A percentile compares a stretch with the other conserved stretches of the same genome.
Conservation (phyloP, 2,888 invertebrate genomes). For the Odontocerum albicorne region DNA sequence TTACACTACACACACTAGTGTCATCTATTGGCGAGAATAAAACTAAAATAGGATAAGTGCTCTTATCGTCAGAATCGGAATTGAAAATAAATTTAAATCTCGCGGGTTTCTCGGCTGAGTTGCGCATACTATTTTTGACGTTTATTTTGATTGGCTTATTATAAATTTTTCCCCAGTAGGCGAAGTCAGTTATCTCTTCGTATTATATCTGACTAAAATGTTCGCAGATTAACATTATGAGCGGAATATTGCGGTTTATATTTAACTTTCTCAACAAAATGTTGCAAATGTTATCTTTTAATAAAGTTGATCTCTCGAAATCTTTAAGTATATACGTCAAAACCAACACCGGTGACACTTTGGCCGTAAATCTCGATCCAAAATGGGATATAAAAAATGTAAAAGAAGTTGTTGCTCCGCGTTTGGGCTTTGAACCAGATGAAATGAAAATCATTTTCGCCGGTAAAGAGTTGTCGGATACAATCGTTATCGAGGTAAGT, state of each 20-base stretch:
- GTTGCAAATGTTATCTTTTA: constrained; percentile 63
- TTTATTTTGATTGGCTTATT: no score
- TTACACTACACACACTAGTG: no score
- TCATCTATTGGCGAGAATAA: no score
- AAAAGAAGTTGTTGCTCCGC: constrained; percentile 70
- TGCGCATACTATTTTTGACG: no score
- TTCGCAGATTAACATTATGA: neutral
- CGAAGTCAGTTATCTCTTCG: neutral
- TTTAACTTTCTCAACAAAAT: constrained; percentile 61
- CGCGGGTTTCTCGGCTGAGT: no score
- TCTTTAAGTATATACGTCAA: constrained; percentile 67
- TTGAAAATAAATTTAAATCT: no score
- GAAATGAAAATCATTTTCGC: constrained; percentile 79
- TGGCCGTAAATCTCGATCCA: constrained; percentile 69
- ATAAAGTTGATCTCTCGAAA: constrained; percentile 61
- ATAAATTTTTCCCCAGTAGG: no score
- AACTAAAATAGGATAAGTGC: no score
- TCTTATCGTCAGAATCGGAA: no score
- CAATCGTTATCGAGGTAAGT: constrained; percentile 66
- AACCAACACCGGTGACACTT: constrained; percentile 66
- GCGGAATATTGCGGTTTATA: constrained; percentile 57
- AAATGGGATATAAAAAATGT: constrained; percentile 74
- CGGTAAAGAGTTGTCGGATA: constrained; percentile 74
- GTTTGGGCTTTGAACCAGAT: constrained; percentile 65
- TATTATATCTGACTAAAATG: neutral